Base-by-base conservation (phyloP, 2,797 vertebrate genomes). In the Diglossa cyanea region DNA sequence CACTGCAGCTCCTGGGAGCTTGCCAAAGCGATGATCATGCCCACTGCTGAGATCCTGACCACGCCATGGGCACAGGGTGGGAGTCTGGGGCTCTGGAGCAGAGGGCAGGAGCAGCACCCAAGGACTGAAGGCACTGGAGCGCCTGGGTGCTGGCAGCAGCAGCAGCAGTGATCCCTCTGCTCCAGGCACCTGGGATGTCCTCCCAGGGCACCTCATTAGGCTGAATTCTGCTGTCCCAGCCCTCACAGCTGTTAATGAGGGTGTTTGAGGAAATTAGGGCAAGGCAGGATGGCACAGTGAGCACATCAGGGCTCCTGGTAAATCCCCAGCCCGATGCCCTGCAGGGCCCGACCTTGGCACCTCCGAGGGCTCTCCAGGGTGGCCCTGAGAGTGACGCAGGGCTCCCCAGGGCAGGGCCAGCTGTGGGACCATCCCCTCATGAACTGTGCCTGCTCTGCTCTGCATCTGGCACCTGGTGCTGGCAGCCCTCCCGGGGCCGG, bases 41-140 rank as follows among this genome's bases (percentile, higher is more conserved):
- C 94, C 12, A 3, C 83, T 66, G 88, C 86, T 28, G 65, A 63
- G 72, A 80, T 86, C 61, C 83, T 30, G 51, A 17, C 82, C 6
- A 1, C 47, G 16, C 82, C 6, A 1, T 6, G 88, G 78, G n/a
- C 65, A 54, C 0, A 0, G n/a, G 0, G 0, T 3, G 39, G 11
- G 9, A 8, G 7, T 35, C 0, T 7, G 39, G 39, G 45, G 5
- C 0, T 45, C 48, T 1, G 1, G 40, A 71, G 73, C 57, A 31
- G 44, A 37, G 37, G 37, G 72, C 33, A 31, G 80, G 50, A 54
- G 47, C 14, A 12, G 60, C 44, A 37, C 0, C 0, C 20, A 12
- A n/a, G 86, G 72, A 63, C 30, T 2, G 2, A 57, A 72, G 76
- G 88, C 68, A 24, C 8, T 1, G 2, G 24, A 53, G 28, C 1